A percentile compares a stretch with the other conserved stretches of the same genome.
Evolutionary conservation across 2,888 invertebrate genomes (phyloP).

Genomic region (Limnephilus rhombicus): DNA sequence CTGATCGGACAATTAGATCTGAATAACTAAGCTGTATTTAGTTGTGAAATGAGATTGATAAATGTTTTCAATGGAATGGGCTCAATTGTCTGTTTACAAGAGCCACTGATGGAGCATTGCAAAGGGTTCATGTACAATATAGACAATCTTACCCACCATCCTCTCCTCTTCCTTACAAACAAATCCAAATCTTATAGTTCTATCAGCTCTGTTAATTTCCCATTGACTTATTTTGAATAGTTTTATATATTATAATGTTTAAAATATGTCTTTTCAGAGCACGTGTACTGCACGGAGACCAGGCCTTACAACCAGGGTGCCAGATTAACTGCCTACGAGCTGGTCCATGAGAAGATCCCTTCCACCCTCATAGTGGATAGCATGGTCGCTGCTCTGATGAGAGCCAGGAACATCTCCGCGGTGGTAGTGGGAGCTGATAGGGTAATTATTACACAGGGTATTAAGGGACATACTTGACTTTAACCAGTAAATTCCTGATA

Average conservation of each 20-base stretch:
- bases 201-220: background rate
- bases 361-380: slow-evolving; percentile 96
- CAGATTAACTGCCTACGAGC: slow-evolving; percentile 95
- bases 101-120: background rate
- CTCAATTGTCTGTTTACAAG: background rate
- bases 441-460: slow-evolving; percentile 73
- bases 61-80: background rate
- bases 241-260: background rate
- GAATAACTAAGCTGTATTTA: too few species aligned
- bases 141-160: background rate
- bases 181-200: background rate
- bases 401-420: slow-evolving; percentile 88
- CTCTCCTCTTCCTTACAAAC: background rate
- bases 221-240: background rate
- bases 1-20: too few species aligned
- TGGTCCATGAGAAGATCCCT: slow-evolving; percentile 94
- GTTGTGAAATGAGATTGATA: too few species aligned
- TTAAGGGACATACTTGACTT: too few species aligned
- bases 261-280: slow-evolving; percentile 77
- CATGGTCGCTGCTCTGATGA: slow-evolving; percentile 96
- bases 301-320: slow-evolving; percentile 99
- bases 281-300: slow-evolving; percentile 97
- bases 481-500: too few species aligned
- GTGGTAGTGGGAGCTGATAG: slow-evolving; percentile 99
- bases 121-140: background rate